Percentiles rank a stretch among this genome's conserved stretches.
Evolutionary conservation across 1,140 invertebrate species (phyloP).

Genomic region (Anagrus nilaparvatae): DNA sequence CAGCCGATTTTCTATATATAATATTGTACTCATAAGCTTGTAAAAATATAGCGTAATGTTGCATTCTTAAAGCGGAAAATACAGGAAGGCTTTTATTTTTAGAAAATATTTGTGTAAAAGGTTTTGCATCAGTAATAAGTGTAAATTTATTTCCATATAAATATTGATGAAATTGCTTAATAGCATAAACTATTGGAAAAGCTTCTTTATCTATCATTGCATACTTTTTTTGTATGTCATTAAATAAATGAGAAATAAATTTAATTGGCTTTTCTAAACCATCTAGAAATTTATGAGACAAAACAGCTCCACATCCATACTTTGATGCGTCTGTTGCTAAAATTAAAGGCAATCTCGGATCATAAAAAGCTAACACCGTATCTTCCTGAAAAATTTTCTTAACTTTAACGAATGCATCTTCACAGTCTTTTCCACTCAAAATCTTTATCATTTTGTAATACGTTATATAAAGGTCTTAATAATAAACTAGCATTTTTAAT

Average conservation of each 20-base stretch:
- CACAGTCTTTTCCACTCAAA: conserved; percentile 17
- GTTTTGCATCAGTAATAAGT: conserved; percentile 30
- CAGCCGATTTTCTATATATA: background rate
- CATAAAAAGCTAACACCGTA: conserved; percentile 19
- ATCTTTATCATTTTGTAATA: conserved; percentile 12
- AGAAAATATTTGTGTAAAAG: conserved; percentile 25
- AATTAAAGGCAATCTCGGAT: conserved; percentile 8
- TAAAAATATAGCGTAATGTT: conserved; percentile 22
- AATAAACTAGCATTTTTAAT: conserved; percentile 17
- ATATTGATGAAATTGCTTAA: conserved; percentile 35
- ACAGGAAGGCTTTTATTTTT: no score
- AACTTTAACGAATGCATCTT: no score
- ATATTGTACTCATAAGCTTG: conserved; percentile 17
- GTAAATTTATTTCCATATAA: conserved; percentile 27
- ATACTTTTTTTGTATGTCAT: conserved; percentile 35
- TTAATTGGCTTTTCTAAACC: conserved; percentile 30
- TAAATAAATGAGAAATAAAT: conserved; percentile 37
- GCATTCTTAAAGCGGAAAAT: conserved; percentile 17
- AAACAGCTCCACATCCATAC: conserved; percentile 24
- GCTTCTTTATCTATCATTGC: conserved; percentile 41
- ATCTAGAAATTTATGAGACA: conserved; percentile 23
- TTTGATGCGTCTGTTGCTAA: conserved; percentile 24
- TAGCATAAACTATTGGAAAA: conserved; percentile 38
- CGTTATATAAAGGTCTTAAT: conserved; percentile 11
- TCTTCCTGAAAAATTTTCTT: conserved; percentile 19